Conservation (phyloP, 1,140 invertebrate species). For the Drosophila bocki region DNA sequence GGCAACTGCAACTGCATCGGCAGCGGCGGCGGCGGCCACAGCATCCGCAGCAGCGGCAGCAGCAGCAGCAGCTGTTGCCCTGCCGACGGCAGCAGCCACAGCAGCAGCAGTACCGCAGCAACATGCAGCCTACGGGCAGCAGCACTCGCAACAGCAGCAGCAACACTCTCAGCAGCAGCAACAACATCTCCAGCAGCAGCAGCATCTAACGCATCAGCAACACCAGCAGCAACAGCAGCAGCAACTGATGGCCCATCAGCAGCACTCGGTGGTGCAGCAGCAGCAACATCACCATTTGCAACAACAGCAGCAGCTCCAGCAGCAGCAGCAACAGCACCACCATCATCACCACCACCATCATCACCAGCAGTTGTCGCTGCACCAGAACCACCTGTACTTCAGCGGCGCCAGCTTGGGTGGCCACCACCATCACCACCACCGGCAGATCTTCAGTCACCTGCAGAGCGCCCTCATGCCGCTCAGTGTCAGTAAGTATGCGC, state of each 20-base stretch:
- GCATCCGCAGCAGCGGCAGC: constrained; percentile 33
- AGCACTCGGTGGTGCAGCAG: constrained; percentile 51
- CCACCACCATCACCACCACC: constrained; percentile 78
- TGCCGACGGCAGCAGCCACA: constrained; percentile 47
- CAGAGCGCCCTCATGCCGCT: constrained; percentile 82
- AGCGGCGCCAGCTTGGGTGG: constrained; percentile 68
- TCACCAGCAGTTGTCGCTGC: constrained; percentile 81
- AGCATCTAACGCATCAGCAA: constrained; percentile 51
- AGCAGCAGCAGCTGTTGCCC: constrained; percentile 44
- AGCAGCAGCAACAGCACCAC: constrained; percentile 67
- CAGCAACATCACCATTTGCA: constrained; percentile 58
- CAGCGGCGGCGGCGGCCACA: constrained; percentile 56
- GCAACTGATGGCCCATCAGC: constrained; percentile 58
- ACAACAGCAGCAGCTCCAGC: constrained; percentile 49
- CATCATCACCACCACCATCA: constrained; percentile 81
- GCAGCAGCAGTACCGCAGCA: constrained; percentile 27
- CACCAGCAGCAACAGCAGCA: constrained; percentile 57
- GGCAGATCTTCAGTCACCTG: constrained; percentile 83
- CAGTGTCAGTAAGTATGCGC: constrained; percentile 83
- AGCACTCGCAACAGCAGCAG: constrained; percentile 37
- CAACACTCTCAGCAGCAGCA: constrained; percentile 40
- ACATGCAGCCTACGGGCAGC: constrained; percentile 25
- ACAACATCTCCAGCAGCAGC: constrained; percentile 63
- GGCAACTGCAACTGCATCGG: constrained; percentile 53
- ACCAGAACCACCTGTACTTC: constrained; percentile 84